Conservation (phyloP, 2,113 vertebrate species). For the Laticauda laticaudata region DNA sequence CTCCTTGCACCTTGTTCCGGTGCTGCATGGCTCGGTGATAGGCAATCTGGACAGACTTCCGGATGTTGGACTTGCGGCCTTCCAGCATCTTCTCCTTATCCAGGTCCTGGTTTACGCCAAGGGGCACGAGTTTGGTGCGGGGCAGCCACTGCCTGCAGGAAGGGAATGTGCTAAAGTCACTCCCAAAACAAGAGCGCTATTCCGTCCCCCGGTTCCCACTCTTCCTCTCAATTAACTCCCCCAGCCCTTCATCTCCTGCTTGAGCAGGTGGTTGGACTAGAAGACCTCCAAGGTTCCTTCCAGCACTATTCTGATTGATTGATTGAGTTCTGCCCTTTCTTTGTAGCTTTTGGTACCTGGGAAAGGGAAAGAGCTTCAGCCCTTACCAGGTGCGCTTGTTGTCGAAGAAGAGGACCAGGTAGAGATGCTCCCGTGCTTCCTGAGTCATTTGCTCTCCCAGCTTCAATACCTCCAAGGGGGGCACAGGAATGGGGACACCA, state of each 20-base stretch:
- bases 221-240: no score
- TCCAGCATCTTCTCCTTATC: constrained; percentile 99
- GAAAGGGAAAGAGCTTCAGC: neutral
- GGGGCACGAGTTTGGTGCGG: constrained; percentile 93
- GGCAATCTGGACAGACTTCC: constrained; percentile 97
- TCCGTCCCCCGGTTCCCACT: neutral
- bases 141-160: constrained; percentile 92
- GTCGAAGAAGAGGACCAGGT: constrained; percentile 98
- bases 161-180: constrained; percentile 35
- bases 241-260: no score
- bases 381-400: constrained; percentile 98
- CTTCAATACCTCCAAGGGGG: constrained; percentile 94
- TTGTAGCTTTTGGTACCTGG: neutral
- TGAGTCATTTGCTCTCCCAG: constrained; percentile 98
- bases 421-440: constrained; percentile 97
- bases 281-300: no score
- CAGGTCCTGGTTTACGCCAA: constrained; percentile 95
- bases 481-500: constrained; percentile 94
- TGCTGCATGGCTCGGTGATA: constrained; percentile 98
- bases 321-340: neutral
- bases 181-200: neutral
- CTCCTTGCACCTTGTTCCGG: constrained; percentile 97
- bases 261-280: no score
- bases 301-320: no score
- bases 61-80: constrained; percentile 96